These are phyloP conservation scores for Andinoacara biseriatus DNA, from an alignment of 2,113 vertebrate species.

Conservation along the genomic window DNA sequence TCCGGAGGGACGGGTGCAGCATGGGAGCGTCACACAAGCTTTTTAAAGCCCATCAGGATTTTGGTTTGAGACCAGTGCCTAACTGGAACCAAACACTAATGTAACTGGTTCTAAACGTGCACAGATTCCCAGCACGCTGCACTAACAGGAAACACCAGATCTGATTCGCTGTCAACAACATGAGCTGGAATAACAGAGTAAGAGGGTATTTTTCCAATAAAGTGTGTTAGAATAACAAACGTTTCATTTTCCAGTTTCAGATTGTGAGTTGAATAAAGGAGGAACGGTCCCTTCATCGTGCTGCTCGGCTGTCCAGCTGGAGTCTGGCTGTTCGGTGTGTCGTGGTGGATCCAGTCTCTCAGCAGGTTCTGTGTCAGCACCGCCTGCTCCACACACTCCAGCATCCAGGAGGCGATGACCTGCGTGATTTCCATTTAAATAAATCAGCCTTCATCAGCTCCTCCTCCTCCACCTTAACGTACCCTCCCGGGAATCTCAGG, in stretches of 20 bases:
- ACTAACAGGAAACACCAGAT: neutral
- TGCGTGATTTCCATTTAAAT: neutral
- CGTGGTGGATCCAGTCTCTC: neutral
- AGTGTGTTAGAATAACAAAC: neutral
- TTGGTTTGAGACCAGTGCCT: too few relatives aligned
- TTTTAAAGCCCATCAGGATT: too few relatives aligned
- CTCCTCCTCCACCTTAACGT: neutral
- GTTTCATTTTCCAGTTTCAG: neutral
- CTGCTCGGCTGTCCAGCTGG: neutral
- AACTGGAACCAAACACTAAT: too few relatives aligned
- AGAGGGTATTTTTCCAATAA: neutral
- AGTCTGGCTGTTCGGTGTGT: neutral
- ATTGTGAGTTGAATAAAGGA: neutral
- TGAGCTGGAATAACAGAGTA: neutral
- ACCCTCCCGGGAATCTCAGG: neutral
- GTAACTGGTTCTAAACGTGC: neutral
- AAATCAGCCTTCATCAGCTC: neutral
- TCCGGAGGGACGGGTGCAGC: too few relatives aligned
- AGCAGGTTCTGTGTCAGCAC: neutral
- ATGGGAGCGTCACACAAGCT: too few relatives aligned
- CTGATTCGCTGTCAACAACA: neutral
- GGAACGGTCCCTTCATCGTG: neutral
- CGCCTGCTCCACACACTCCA: neutral
- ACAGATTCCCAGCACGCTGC: neutral
- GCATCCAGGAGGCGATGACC: neutral